Evolutionary conservation across 1,140 invertebrate species (phyloP).

Genomic region (Probaryconus sp.): DNA sequence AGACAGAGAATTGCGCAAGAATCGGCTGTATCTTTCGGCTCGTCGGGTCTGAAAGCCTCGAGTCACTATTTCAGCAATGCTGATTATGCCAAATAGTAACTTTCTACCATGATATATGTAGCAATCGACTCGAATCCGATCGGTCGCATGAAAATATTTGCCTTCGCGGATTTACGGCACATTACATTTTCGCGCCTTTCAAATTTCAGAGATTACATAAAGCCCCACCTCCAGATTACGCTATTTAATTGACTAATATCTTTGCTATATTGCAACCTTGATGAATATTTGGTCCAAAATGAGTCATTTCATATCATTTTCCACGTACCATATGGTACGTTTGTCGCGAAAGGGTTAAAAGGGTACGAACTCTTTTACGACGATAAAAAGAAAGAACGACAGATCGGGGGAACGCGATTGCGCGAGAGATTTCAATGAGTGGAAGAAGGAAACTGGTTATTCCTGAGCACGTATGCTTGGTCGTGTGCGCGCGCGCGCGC

Average conservation of each 20-base stretch:
- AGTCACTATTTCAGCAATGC: slow-evolving; percentile 31
- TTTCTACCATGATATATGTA: slow-evolving; percentile 46
- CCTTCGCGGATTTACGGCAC: slow-evolving; percentile 33
- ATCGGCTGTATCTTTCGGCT: slow-evolving; percentile 14
- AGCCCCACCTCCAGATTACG: slow-evolving; percentile 28
- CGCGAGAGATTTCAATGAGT: slow-evolving; percentile 63
- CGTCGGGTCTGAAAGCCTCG: slow-evolving; percentile 19
- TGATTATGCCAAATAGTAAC: slow-evolving; percentile 40
- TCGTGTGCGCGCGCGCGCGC: background rate
- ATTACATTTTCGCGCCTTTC: slow-evolving; percentile 55
- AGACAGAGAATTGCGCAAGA: slow-evolving; percentile 19
- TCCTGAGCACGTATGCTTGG: slow-evolving; percentile 27
- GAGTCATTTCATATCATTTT: too few relatives aligned
- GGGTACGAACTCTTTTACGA: background rate
- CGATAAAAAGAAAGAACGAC: background rate
- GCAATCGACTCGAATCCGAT: slow-evolving; percentile 44
- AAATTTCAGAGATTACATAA: slow-evolving; percentile 56
- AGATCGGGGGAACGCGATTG: slow-evolving; percentile 16
- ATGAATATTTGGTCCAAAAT: slow-evolving; percentile 10
- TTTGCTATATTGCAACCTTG: slow-evolving; percentile 46
- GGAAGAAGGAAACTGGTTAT: slow-evolving; percentile 65
- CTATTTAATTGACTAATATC: slow-evolving; percentile 29
- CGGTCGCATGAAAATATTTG: slow-evolving; percentile 46
- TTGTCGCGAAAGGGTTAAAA: slow-evolving; percentile 10
- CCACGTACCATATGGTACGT: slow-evolving; percentile 51